Conservation (phyloP, 2,888 invertebrate species). For the Hydrotaea diabolus region DNA sequence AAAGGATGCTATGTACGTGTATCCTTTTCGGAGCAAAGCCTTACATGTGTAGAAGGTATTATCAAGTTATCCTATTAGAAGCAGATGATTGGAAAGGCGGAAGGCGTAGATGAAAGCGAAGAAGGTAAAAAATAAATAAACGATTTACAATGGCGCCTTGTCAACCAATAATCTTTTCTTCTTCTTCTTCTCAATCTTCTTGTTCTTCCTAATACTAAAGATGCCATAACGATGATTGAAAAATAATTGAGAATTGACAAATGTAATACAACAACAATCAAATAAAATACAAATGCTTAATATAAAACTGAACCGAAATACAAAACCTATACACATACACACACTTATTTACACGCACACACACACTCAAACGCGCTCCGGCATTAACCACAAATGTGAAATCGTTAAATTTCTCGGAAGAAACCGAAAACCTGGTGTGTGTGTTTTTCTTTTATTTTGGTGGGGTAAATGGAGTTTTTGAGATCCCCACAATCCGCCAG, state of each 20-base stretch:
- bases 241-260: conserved; percentile 61
- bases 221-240: conserved; percentile 59
- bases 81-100: conserved; percentile 8
- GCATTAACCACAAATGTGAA: conserved; percentile 1
- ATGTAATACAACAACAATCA: conserved; percentile 44
- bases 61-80: conserved; percentile 56
- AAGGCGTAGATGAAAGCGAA: neutral
- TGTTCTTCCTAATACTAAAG: conserved; percentile 31
- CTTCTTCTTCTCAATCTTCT: too few relatives aligned
- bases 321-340: neutral
- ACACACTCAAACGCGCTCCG: neutral
- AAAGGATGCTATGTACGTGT: conserved; percentile 16
- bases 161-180: conserved; percentile 56
- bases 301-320: neutral
- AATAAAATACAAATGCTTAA: conserved; percentile 21
- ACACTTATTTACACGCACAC: neutral
- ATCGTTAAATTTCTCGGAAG: conserved; percentile 36
- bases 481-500: neutral
- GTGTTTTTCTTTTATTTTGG: neutral
- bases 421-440: neutral
- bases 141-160: conserved; percentile 53
- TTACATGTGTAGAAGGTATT: conserved; percentile 51
- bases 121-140: conserved; percentile 42
- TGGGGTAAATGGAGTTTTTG: neutral
- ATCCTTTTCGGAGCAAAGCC: conserved; percentile 14